Percentiles rank a stretch among this genome's conserved stretches.
These are phyloP conservation scores for Prunella fulvescens DNA, from an alignment of 2,113 vertebrate species.

Conservation along the genomic window DNA sequence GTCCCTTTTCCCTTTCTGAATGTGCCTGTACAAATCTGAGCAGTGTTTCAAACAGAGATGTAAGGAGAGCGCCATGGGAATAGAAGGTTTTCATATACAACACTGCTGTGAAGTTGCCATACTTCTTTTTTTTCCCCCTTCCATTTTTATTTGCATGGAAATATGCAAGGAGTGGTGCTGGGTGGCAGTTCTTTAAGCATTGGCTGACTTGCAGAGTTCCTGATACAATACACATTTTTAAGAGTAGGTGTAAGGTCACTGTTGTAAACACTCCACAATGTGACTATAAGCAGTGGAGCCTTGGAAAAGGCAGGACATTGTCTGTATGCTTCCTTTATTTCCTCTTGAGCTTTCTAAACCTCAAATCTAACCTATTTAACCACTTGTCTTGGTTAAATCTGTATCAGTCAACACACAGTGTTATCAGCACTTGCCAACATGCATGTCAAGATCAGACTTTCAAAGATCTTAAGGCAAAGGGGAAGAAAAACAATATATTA, in stretches of 20 bases:
- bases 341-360: not conserved
- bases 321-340: not conserved
- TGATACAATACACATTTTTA: not conserved
- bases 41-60: not conserved
- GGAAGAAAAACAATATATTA: not conserved
- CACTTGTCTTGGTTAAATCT: not conserved
- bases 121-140: not conserved
- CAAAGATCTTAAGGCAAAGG: not conserved
- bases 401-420: not conserved
- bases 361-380: too few relatives aligned
- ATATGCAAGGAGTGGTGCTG: not conserved
- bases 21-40: not conserved
- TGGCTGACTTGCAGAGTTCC: not conserved
- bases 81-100: not conserved
- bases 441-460: not conserved
- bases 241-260: not conserved
- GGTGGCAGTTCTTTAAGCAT: not conserved
- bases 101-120: not conserved
- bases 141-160: not conserved
- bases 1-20: not conserved
- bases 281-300: not conserved
- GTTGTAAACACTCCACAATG: not conserved
- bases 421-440: not conserved
- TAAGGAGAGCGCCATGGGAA: rapidly evolving
- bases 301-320: not conserved